Evolutionary conservation across 2,797 vertebrate species (phyloP).

Genomic region (Masticophis lateralis): DNA sequence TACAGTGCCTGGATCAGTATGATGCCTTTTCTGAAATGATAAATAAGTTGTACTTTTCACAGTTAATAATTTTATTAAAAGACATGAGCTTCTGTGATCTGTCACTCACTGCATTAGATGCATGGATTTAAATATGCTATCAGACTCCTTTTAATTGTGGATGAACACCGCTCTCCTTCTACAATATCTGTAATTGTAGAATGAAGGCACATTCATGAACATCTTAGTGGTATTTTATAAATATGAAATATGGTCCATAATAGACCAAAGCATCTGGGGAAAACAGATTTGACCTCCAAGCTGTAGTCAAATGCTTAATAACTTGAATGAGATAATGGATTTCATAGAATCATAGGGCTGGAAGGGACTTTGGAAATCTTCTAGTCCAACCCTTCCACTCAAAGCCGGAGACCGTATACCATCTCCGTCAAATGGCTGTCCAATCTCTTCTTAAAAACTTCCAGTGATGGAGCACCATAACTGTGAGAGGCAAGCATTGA

Average conservation of each 20-base stretch:
- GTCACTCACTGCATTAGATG: not conserved
- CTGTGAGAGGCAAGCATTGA: not conserved
- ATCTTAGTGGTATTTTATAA: not conserved
- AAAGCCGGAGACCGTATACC: not conserved
- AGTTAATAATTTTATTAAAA: not conserved
- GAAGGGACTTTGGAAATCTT: not conserved
- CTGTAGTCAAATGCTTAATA: not conserved
- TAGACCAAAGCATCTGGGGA: not conserved
- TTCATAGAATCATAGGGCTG: not conserved
- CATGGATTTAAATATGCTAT: not conserved
- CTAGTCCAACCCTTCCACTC: not conserved
- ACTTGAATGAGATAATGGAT: not conserved
- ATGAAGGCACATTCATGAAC: not conserved
- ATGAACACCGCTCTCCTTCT: not conserved
- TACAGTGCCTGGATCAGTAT: not conserved
- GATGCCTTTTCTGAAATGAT: not conserved
- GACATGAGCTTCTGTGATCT: not conserved
- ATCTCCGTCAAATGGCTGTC: not conserved
- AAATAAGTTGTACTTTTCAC: not conserved
- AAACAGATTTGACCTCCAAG: not conserved
- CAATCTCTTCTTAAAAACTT: not conserved
- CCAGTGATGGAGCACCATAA: not conserved
- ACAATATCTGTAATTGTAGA: not conserved
- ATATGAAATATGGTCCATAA: not conserved
- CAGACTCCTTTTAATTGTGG: not conserved